phyloP scores from a whole-genome alignment of 2,113 vertebrate species.

The Saccopteryx bilineata region DNA sequence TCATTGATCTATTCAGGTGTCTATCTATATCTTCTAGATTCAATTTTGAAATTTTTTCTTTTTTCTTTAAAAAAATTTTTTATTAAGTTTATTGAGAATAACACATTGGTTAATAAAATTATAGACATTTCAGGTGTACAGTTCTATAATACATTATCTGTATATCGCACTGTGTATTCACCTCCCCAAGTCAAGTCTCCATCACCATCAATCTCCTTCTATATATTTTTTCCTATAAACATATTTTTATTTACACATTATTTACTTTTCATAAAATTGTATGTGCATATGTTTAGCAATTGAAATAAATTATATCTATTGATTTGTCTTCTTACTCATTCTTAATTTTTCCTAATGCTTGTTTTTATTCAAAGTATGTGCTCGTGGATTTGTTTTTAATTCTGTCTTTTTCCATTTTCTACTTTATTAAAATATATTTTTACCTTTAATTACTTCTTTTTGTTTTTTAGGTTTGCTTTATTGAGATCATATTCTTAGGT shows the following conservation, averaged over 20 bases:
- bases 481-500: not conserved
- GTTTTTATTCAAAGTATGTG: not conserved
- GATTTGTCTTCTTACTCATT: not conserved
- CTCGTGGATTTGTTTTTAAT: constrained; percentile 7
- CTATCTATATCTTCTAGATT: constrained; percentile 25
- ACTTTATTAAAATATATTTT: constrained; percentile 48
- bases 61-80: not conserved
- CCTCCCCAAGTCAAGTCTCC: too few species aligned
- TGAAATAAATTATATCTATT: not conserved
- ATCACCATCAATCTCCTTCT: too few species aligned
- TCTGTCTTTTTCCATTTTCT: constrained; percentile 10
- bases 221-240: not conserved
- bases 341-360: constrained; percentile 30
- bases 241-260: constrained; percentile 24
- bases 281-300: constrained; percentile 27
- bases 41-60: not conserved
- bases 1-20: not conserved
- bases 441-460: constrained; percentile 1
- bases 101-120: too few species aligned
- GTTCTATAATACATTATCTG: too few species aligned
- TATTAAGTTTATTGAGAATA: not conserved
- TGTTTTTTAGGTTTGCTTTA: constrained; percentile 1
- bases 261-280: constrained; percentile 38
- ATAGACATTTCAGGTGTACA: too few species aligned
- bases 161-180: too few species aligned